phyloP scores from a whole-genome alignment of 2,797 vertebrate species.

The Brachyrhaphis roseni region DNA sequence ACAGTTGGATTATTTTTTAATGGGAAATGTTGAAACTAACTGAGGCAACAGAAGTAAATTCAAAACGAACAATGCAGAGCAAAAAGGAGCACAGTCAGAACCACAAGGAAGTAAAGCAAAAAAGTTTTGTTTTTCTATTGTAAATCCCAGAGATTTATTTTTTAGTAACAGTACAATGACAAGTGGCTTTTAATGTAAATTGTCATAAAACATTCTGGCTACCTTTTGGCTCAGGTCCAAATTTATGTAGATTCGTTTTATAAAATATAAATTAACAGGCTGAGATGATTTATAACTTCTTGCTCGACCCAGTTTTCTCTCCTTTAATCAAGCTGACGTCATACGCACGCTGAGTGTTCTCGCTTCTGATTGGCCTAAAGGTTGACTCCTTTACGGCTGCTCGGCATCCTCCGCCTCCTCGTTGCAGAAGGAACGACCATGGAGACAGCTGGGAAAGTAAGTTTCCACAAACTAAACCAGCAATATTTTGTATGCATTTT shows the following conservation, averaged over 20 bases:
- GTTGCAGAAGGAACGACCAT: slow-evolving; percentile 54
- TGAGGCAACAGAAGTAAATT: not conserved
- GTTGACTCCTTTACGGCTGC: slow-evolving; percentile 26
- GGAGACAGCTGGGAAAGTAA: slow-evolving; percentile 80
- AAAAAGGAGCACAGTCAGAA: not conserved
- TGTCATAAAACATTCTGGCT: not conserved
- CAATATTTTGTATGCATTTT: not conserved
- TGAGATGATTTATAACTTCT: not conserved
- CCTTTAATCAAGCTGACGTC: not conserved
- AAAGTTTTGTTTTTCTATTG: not conserved
- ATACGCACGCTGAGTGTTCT: not conserved
- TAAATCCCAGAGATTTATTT: not conserved
- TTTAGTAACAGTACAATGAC: not conserved
- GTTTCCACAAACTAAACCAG: slow-evolving; percentile 15
- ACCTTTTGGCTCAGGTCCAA: not conserved
- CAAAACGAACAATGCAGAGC: not conserved
- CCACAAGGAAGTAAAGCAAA: not conserved
- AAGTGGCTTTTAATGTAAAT: not conserved
- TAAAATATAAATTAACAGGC: not conserved
- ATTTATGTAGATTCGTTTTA: not conserved
- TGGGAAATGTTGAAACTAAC: too few relatives aligned
- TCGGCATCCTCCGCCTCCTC: not conserved
- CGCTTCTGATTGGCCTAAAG: slow-evolving; percentile 58
- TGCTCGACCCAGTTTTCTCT: not conserved
- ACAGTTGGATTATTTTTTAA: too few relatives aligned